These are phyloP conservation scores for Brenthis ino DNA, from an alignment of 2,888 invertebrate species.

Conservation along the genomic window DNA sequence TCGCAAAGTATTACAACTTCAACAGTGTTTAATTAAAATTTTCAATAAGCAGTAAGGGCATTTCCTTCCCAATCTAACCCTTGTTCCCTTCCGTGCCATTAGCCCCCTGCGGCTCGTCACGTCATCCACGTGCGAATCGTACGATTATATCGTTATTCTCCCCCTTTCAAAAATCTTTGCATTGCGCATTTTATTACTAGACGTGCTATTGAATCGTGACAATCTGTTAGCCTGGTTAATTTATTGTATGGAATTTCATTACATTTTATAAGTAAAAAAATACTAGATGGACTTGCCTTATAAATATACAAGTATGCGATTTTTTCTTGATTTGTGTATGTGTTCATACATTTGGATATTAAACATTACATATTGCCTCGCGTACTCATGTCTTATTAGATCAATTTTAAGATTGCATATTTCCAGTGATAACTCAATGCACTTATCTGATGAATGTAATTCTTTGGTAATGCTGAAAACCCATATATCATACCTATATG, in stretches of 20 bases:
- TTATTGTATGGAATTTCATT: not conserved
- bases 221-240: constrained; percentile 29
- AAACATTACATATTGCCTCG: no score
- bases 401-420: no score
- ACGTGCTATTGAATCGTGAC: constrained; percentile 47
- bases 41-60: constrained; percentile 32
- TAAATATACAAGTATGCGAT: no score
- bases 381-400: no score
- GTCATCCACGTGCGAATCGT: constrained; percentile 56
- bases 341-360: no score
- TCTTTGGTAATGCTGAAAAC: no score
- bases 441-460: no score
- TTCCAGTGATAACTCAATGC: no score
- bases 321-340: no score
- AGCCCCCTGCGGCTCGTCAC: constrained; percentile 56
- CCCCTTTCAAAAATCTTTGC: constrained; percentile 58
- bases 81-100: constrained; percentile 57
- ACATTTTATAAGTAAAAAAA: no score
- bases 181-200: constrained; percentile 57
- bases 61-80: constrained; percentile 32
- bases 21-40: constrained; percentile 36
- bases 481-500: not conserved
- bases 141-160: constrained; percentile 61
- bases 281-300: no score
- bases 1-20: constrained; percentile 14